phyloP scores from a whole-genome alignment of 2,797 vertebrate species.

The Notolepis coatsorum region DNA sequence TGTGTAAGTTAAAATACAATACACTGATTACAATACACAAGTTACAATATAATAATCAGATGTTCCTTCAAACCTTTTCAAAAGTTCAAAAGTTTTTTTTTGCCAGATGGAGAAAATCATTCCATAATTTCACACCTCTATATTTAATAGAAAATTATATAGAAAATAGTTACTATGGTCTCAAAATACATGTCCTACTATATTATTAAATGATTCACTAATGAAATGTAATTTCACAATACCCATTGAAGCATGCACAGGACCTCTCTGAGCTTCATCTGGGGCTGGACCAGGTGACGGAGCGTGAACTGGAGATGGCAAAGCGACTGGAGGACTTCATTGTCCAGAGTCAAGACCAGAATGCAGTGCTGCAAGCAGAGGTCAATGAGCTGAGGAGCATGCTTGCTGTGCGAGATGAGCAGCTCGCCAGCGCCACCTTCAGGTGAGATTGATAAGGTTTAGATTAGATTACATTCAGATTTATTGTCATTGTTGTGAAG shows the following conservation, averaged over 20 bases:
- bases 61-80: no score
- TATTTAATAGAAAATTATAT: no score
- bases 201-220: not conserved
- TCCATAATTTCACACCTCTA: no score
- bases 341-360: constrained; percentile 82
- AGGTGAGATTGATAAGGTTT: constrained; percentile 75
- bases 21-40: no score
- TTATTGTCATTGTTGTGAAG: no score
- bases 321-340: constrained; percentile 82
- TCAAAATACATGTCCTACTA: no score
- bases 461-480: no score
- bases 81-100: no score
- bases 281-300: constrained; percentile 82
- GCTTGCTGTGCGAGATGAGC: constrained; percentile 75
- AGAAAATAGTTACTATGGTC: no score
- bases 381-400: constrained; percentile 71
- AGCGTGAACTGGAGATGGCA: constrained; percentile 84
- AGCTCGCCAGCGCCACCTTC: constrained; percentile 77
- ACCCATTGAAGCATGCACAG: constrained; percentile 68
- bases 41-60: no score
- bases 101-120: no score
- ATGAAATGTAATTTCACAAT: not conserved
- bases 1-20: no score
- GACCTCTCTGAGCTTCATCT: constrained; percentile 84
- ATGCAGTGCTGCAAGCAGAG: constrained; percentile 73